Base-by-base conservation (phyloP, 1,140 invertebrate genomes). In the Stratiolaelaps scimitus region DNA sequence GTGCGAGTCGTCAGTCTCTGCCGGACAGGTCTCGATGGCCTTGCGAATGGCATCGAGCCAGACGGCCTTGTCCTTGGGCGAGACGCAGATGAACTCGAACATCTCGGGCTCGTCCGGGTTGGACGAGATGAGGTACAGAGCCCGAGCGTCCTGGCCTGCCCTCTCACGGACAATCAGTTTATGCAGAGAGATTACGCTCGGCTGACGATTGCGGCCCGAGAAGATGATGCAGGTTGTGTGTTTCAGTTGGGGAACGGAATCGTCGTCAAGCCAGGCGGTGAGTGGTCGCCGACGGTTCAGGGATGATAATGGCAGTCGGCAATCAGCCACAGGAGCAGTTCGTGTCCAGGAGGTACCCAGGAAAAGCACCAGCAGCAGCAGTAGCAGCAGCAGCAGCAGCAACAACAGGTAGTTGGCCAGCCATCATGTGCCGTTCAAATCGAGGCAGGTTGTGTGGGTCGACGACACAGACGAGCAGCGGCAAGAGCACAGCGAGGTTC, bases 161-260 rank as follows among this genome's bases (percentile, higher is more conserved):
- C 94, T 94, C 75, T 94, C 91, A 43, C 91, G 80, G 2, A 95
- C 90, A 45, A 95, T 75, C 53, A 95, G 75, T 73, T 93, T 91
- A 75, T 89, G 88, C 44, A 95, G 79, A 0, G 89, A 88, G 15
- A 94, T 85, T 53, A 94, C 86, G 67, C 90, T 88, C 45, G 89
- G 85, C 85, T 88, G 75, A 66, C 78, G 74, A 67, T 40, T 10
- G 34, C 34, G 34, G 4, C 34, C 34, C 34, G 34, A 40, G 10
- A 40, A 40, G 10, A 40, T 6, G 10, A 40, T 6, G 34, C 34
- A 40, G 34, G 10, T 40, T 40, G 34, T 6, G 34, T 40, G 4
- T 4, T 40, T 40, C 4, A 40, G 10, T 40, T 40, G 34, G 34
- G 5, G 10, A 4, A 40, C 34, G 34, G 10, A 4, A 40, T 10